Conservation (phyloP, 1,140 invertebrate species). For the Rhynchophorus ferrugineus region DNA sequence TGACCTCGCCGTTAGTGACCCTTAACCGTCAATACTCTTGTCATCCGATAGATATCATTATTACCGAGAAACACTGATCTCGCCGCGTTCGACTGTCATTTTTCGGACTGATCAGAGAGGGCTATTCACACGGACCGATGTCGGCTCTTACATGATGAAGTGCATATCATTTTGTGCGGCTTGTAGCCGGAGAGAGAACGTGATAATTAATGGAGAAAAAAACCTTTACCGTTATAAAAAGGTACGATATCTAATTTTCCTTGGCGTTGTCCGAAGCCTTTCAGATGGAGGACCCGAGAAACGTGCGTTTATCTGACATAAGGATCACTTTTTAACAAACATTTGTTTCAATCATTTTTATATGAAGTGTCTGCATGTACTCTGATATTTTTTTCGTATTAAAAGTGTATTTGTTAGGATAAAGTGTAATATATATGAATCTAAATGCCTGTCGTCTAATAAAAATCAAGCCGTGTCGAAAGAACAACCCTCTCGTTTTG, state of each 20-base stretch:
- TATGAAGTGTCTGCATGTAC: too few species aligned
- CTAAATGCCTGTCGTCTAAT: too few species aligned
- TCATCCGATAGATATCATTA: constrained; percentile 11
- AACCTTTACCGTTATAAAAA: neutral
- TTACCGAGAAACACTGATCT: neutral
- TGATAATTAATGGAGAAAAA: neutral
- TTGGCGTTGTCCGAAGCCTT: too few species aligned
- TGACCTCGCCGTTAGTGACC: constrained; percentile 19
- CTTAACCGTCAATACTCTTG: constrained; percentile 17
- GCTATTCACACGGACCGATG: neutral
- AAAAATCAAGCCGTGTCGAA: too few species aligned
- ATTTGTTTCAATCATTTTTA: too few species aligned
- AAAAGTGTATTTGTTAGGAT: too few species aligned
- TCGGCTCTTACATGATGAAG: neutral
- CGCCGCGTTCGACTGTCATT: neutral
- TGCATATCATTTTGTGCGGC: neutral
- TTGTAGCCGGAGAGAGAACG: neutral
- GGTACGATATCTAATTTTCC: neutral
- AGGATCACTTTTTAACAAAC: too few species aligned
- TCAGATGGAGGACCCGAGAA: too few species aligned
- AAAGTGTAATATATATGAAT: too few species aligned
- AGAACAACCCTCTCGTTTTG: too few species aligned
- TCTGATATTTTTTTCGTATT: too few species aligned
- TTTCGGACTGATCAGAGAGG: neutral
- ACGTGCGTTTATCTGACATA: too few species aligned